These are phyloP conservation scores for Barbus barbus DNA, from an alignment of 2,113 vertebrate species.

Conservation along the genomic window DNA sequence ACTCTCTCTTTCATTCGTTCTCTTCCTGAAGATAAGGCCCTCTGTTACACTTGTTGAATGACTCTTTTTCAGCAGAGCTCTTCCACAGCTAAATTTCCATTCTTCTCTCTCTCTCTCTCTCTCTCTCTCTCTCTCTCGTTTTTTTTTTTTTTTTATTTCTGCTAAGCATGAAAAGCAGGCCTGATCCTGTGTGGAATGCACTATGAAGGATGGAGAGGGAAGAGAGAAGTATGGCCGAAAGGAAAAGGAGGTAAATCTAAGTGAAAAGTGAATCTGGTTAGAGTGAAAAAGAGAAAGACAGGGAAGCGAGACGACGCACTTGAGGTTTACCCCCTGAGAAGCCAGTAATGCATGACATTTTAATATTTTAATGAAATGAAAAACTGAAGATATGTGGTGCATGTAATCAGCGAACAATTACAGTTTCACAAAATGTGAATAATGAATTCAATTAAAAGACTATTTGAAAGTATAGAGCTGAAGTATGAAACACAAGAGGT, in stretches of 20 bases:
- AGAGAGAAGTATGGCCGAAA: constrained; percentile 21
- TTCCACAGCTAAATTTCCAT: constrained; percentile 11
- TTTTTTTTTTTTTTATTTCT: constrained; percentile 41
- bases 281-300: constrained; percentile 29
- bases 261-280: constrained; percentile 50
- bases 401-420: too few relatives aligned
- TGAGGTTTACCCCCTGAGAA: not conserved
- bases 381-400: not conserved
- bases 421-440: too few relatives aligned
- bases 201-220: constrained; percentile 40
- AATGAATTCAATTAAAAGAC: too few relatives aligned
- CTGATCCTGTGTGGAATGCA: constrained; percentile 77
- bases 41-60: constrained; percentile 22
- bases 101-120: constrained; percentile 18
- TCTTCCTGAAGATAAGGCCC: constrained; percentile 56
- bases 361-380: not conserved
- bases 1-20: constrained; percentile 33
- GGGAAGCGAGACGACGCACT: not conserved
- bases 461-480: too few relatives aligned
- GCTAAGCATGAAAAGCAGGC: constrained; percentile 71
- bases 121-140: not conserved
- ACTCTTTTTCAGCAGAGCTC: not conserved
- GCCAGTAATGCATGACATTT: not conserved
- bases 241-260: constrained; percentile 18
- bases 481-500: too few relatives aligned